Conservation (phyloP, 2,888 invertebrate species). For the Agrochola macilenta region DNA sequence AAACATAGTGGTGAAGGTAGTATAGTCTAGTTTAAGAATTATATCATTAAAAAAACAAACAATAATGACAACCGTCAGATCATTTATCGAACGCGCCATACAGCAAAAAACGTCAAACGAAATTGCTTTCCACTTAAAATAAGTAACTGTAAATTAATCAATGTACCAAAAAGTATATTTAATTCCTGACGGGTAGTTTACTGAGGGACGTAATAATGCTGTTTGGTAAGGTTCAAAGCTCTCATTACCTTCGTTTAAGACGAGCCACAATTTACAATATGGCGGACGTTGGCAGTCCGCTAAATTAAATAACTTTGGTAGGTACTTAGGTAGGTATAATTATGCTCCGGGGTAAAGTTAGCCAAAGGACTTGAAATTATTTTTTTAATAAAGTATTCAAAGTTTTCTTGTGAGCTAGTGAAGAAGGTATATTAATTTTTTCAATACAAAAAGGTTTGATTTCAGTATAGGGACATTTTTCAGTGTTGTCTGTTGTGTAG, state of each 20-base stretch:
- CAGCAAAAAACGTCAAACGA: slow-evolving; percentile 50
- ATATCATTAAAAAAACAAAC: slow-evolving; percentile 10
- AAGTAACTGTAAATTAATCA: slow-evolving; percentile 63
- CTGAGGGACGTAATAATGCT: slow-evolving; percentile 66
- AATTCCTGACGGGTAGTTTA: slow-evolving; percentile 60
- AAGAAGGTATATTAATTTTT: too few species aligned
- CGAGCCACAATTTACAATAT: slow-evolving; percentile 66
- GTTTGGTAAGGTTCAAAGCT: slow-evolving; percentile 75
- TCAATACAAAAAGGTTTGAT: not conserved
- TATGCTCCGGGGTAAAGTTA: slow-evolving; percentile 18
- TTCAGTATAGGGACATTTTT: not conserved
- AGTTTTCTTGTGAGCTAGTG: not conserved
- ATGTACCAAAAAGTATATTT: slow-evolving; percentile 61
- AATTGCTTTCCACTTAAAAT: slow-evolving; percentile 63
- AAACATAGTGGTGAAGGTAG: not conserved
- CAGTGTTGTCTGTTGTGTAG: not conserved
- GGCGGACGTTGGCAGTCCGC: slow-evolving; percentile 68
- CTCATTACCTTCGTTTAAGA: slow-evolving; percentile 75
- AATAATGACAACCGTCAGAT: slow-evolving; percentile 33
- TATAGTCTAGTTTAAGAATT: not conserved
- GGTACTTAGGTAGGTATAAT: slow-evolving; percentile 2
- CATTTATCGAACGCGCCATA: slow-evolving; percentile 42
- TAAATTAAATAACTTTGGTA: slow-evolving; percentile 64
- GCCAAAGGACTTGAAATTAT: not conserved
- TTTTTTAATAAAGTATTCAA: not conserved